A percentile compares a stretch with the other conserved stretches of the same genome.
phyloP scores from a whole-genome alignment of 2,888 invertebrate species.

The Biston betularia region DNA sequence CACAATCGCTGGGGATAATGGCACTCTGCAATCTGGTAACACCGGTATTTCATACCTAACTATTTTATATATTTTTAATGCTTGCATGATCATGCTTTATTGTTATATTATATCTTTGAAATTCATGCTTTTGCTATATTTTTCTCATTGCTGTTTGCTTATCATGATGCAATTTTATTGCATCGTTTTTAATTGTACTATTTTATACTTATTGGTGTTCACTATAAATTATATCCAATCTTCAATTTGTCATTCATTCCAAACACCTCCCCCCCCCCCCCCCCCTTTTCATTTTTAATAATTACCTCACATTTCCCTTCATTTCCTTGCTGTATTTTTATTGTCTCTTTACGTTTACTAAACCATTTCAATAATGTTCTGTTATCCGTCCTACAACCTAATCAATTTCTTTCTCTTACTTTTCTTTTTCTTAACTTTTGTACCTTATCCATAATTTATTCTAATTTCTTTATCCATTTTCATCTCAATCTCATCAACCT shows the following conservation, averaged over 20 bases:
- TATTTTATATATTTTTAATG: slow-evolving; percentile 46
- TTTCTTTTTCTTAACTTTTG: no score
- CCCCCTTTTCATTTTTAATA: background rate
- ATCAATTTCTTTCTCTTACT: background rate
- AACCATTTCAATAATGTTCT: background rate
- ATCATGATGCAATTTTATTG: slow-evolving; percentile 35
- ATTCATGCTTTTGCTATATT: slow-evolving; percentile 39
- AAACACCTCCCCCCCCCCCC: background rate
- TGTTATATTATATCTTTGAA: slow-evolving; percentile 50
- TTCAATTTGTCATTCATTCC: background rate
- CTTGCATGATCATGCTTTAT: slow-evolving; percentile 56
- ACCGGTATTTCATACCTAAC: slow-evolving; percentile 78
- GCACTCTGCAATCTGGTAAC: slow-evolving; percentile 85
- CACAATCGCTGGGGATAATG: slow-evolving; percentile 81
- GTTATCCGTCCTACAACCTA: no score
- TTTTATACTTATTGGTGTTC: no score
- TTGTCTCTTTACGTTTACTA: background rate
- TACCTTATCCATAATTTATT: background rate
- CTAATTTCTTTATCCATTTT: no score
- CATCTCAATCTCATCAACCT: no score
- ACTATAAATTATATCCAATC: no score
- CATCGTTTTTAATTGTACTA: slow-evolving; percentile 13
- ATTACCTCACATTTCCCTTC: background rate
- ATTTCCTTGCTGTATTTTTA: background rate
- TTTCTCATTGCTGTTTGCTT: slow-evolving; percentile 33